A percentile compares a stretch with the other conserved stretches of the same genome.
Conservation (phyloP, 2,888 invertebrate genomes). For the Apodemia mormo region DNA sequence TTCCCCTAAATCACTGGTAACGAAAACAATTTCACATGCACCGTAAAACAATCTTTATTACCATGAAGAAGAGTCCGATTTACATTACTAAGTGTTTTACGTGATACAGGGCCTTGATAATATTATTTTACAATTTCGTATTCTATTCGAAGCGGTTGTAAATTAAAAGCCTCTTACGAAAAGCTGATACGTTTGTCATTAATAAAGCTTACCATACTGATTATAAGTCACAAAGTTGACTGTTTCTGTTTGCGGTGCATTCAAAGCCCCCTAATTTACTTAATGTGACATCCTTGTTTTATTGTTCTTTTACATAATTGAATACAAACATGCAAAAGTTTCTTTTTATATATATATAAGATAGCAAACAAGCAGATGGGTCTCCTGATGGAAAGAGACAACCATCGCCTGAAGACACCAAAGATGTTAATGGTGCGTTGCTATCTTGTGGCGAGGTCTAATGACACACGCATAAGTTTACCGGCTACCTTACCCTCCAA, state of each 20-base stretch:
- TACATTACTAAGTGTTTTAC: background rate
- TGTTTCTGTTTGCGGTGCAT: background rate
- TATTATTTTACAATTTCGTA: conserved; percentile 19
- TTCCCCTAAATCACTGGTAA: conserved; percentile 1
- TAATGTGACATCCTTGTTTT: background rate
- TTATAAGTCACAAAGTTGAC: conserved; percentile 9
- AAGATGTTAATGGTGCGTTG: too few relatives aligned
- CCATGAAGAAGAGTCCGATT: background rate
- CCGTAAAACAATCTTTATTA: conserved; percentile 4
- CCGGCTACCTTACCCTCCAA: too few relatives aligned
- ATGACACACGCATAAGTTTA: too few relatives aligned
- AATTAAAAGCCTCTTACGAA: conserved; percentile 19
- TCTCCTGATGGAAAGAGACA: too few relatives aligned
- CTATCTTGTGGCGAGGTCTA: too few relatives aligned
- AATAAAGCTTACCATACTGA: conserved; percentile 12
- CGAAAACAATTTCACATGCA: background rate
- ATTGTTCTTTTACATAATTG: too few relatives aligned
- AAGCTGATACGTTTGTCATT: conserved; percentile 13
- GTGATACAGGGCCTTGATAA: background rate
- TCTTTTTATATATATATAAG: too few relatives aligned
- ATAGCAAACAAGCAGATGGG: too few relatives aligned
- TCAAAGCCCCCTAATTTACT: background rate
- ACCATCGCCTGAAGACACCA: too few relatives aligned
- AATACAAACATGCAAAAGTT: too few relatives aligned
- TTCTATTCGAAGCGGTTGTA: conserved; percentile 19